Conservation (phyloP, 2,888 invertebrate species). For the Drosophila diplacantha region DNA sequence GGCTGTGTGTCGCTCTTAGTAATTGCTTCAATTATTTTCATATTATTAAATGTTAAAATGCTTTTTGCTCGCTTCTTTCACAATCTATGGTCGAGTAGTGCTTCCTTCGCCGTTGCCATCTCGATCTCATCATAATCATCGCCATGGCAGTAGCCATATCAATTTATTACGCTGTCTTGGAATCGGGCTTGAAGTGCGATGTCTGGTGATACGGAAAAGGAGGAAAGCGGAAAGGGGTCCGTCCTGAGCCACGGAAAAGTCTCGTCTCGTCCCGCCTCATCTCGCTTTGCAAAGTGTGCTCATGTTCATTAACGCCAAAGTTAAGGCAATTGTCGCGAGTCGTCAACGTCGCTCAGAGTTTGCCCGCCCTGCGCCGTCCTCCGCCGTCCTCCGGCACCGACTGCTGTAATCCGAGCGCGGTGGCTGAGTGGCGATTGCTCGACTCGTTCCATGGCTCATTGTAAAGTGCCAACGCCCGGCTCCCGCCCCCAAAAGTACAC, state of each 20-base stretch:
- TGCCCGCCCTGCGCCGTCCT: constrained; percentile 3
- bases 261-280: constrained; percentile 18
- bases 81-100: constrained; percentile 19
- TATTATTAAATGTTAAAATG: constrained; percentile 71
- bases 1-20: constrained; percentile 32
- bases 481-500: constrained; percentile 10
- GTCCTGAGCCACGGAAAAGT: constrained; percentile 33
- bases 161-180: constrained; percentile 58
- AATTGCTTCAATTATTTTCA: constrained; percentile 72
- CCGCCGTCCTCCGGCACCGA: constrained; percentile 23
- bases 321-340: constrained; percentile 67
- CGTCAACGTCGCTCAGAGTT: constrained; percentile 34
- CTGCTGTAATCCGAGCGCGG: constrained; percentile 62
- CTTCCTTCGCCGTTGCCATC: constrained; percentile 6
- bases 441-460: constrained; percentile 58
- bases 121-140: constrained; percentile 34
- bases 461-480: constrained; percentile 34
- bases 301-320: constrained; percentile 74
- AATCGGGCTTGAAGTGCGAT: constrained; percentile 19
- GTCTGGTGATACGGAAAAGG: constrained; percentile 1
- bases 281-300: constrained; percentile 64
- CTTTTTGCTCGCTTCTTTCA: constrained; percentile 58
- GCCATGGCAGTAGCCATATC: constrained; percentile 43
- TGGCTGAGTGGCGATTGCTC: constrained; percentile 52
- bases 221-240: constrained; percentile 4